Conservation (phyloP, 2,113 vertebrate species). For the Fregata magnificens region DNA sequence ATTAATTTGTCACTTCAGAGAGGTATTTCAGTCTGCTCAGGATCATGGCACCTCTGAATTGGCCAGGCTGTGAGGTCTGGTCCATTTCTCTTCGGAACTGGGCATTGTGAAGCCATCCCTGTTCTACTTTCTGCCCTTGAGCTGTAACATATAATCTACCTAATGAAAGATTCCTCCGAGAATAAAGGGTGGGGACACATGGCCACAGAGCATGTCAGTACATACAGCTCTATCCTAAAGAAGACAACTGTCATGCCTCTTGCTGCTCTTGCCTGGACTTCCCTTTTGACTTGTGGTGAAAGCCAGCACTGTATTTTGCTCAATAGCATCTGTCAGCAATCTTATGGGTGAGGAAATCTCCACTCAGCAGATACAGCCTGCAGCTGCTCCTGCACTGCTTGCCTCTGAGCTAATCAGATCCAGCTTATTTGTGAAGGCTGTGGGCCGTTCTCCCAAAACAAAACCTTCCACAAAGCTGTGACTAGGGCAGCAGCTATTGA, state of each 20-base stretch:
- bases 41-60: neutral
- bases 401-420: constrained; percentile 6
- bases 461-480: neutral
- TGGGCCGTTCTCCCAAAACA: neutral
- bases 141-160: neutral
- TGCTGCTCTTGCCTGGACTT: neutral
- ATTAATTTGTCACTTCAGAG: neutral
- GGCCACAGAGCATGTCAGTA: neutral
- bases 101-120: neutral
- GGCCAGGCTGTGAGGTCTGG: neutral
- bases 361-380: constrained; percentile 44
- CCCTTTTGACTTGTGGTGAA: constrained; percentile 13
- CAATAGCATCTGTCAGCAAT: constrained; percentile 53
- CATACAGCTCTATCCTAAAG: neutral
- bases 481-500: neutral
- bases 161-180: neutral
- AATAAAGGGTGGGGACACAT: neutral
- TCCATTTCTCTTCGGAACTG: neutral
- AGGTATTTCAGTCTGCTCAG: neutral
- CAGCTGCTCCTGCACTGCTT: constrained; percentile 35
- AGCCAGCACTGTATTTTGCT: constrained; percentile 31
- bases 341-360: constrained; percentile 38
- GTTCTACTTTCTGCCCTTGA: neutral
- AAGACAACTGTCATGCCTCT: neutral
- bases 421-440: neutral